Evolutionary conservation across 2,797 vertebrate genomes (phyloP), one percentile per base, ranked within the genome.

Genomic region (Spinibarbus caldwelli): DNA sequence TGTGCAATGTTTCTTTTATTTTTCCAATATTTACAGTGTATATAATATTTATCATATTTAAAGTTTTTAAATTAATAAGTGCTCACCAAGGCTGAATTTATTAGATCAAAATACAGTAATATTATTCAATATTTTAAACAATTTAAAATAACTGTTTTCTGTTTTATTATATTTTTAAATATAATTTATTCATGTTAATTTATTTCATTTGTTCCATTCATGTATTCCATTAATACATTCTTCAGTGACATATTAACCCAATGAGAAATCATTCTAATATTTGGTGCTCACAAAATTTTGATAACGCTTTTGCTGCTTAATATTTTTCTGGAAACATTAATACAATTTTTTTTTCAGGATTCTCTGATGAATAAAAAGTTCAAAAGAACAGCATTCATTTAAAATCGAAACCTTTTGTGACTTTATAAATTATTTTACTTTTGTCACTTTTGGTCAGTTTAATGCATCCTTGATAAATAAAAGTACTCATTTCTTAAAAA

Each of bases 391-490:
- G 9, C 26, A 64, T 64, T 66, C 6, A 66, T 66, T 66, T 34
- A 9, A 62, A 62, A 62, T 5, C 4, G 1, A 66, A 66, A 66
- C 7, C 14, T 34, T 19, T 66, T n/a, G n/a, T n/a, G n/a, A n/a
- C n/a, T n/a, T n/a, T n/a, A n/a, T n/a, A n/a, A n/a, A n/a, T n/a
- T n/a, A n/a, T n/a, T n/a, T n/a, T n/a, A n/a, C n/a, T n/a, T n/a
- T n/a, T 66, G 21, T 70, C 67, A n/a, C 67, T 14, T 72, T 72
- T 47, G 45, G 31, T 75, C 29, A 75, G 29, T 75, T 34, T 52
- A 34, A 75, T 31, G 45, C 17, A 73, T 49, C 9, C 3, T 52
- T 75, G 9, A 11, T 49, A 17, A 12, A 34, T 12, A 31, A 2
- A 31, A 21, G 6, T 71, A 15, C 43, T 2, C 6, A n/a, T 14